Evolutionary conservation across 2,888 invertebrate genomes (phyloP).

Genomic region (Liposcelis brunnea): DNA sequence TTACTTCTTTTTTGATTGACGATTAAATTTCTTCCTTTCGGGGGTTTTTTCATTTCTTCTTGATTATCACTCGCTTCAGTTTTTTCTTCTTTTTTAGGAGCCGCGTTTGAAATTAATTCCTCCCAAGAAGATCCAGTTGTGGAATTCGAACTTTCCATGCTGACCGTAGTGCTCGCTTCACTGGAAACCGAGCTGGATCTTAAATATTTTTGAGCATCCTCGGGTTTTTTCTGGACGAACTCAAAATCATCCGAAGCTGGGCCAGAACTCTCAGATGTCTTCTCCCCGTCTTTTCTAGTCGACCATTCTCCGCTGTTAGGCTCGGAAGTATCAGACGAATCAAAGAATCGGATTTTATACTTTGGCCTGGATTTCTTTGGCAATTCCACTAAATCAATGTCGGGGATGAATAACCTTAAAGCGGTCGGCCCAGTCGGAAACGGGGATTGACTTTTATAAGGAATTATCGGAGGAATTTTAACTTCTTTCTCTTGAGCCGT

Average conservation of each 20-base stretch:
- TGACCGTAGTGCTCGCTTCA: slow-evolving; percentile 14
- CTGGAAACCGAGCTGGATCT: slow-evolving; percentile 18
- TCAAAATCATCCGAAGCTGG: not conserved
- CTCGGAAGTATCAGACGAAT: not conserved
- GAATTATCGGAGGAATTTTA: slow-evolving; percentile 10
- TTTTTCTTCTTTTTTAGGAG: not conserved
- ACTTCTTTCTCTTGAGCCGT: slow-evolving; percentile 17
- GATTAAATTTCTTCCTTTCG: not conserved
- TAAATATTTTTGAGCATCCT: slow-evolving; percentile 10
- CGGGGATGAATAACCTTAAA: slow-evolving; percentile 29
- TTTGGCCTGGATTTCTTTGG: slow-evolving; percentile 6
- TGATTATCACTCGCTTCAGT: not conserved
- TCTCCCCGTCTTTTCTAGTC: slow-evolving; percentile 2
- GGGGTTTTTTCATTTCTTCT: slow-evolving; percentile 1
- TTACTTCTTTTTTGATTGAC: not conserved
- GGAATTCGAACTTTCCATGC: not conserved
- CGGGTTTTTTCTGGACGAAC: not conserved
- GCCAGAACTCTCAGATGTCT: too few relatives aligned
- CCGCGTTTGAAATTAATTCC: too few relatives aligned
- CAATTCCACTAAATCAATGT: slow-evolving; percentile 22
- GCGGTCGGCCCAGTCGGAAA: slow-evolving; percentile 32
- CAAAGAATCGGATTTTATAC: slow-evolving; percentile 3
- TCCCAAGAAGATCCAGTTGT: slow-evolving; percentile 2
- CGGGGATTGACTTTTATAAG: slow-evolving; percentile 1
- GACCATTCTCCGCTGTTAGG: slow-evolving; percentile 7